Base-by-base conservation (phyloP, 2,797 vertebrate genomes). In the Carcharodon carcharias region DNA sequence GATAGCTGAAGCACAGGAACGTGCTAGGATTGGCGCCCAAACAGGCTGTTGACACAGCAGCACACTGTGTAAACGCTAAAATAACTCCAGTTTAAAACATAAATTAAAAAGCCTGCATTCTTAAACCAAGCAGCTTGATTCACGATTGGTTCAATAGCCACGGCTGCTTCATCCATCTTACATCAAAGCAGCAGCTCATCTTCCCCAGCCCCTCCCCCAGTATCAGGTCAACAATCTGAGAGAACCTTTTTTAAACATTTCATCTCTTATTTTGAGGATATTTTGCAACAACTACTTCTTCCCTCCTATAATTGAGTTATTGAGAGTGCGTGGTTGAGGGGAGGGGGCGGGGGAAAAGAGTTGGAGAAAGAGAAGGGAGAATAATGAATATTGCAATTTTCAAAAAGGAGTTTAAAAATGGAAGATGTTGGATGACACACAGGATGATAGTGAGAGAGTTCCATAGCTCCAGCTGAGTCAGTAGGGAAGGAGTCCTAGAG, bases 81-180 rank as follows among this genome's bases (percentile, higher is more conserved):
- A 56, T 12, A 77, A 58, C 69, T 95, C 50, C 50, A 77, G 94
- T 95, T 95, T 56, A 95, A 71, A 95, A 35, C 18, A 77, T 95
- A 77, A 56, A 77, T 95, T 95, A 95, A 94, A 77, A 93, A 95
- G 94, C 71, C 65, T 77, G 94, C 71, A 77, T 56, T 95, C 50
- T n/a, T 71, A 71, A 93, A 12, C 94, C 54, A 31, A 77, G 45
- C 94, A 95, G 94, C 67, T 77, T 54, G 9, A 56, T 95, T 95
- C 50, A 77, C 69, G 7, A 35, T 58, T 77, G 94, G 69, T 69
- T 95, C 67, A 95, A 95, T 54, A 95, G n/a, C 45, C 35, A n/a
- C n/a, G 28, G 35, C 58, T 63, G 89, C 56, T 63, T 88, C 16
- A 73, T 4, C n/a, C 94, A 77, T 31, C 26, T 23, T 18, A 56